phyloP scores from a whole-genome alignment of 2,797 vertebrate genomes.

The Chloroceryle inda region DNA sequence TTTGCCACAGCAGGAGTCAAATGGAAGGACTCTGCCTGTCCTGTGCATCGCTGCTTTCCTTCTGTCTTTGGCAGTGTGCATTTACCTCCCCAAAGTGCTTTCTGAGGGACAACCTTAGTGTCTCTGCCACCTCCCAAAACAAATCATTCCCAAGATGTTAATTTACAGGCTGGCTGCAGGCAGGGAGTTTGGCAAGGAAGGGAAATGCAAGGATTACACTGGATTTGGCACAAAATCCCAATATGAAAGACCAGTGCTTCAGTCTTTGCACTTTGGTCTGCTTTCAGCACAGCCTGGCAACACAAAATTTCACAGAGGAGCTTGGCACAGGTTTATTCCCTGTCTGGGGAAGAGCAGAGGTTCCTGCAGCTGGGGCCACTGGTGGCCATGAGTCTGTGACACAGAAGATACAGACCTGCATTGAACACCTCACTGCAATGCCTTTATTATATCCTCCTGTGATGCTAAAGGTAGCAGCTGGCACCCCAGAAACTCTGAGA shows the following conservation, averaged over 20 bases:
- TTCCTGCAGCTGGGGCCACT: neutral
- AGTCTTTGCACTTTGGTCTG: neutral
- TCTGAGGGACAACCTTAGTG: accelerated
- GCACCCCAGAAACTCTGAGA: neutral
- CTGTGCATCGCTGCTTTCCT: neutral
- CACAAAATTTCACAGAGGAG: neutral
- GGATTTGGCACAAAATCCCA: neutral
- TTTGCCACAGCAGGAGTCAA: neutral
- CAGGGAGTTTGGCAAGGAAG: neutral
- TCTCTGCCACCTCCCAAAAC: neutral
- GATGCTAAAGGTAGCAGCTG: neutral
- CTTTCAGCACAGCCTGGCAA: neutral
- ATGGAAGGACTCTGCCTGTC: neutral
- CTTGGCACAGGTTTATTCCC: neutral
- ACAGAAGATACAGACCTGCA: neutral
- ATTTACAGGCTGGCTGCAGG: neutral
- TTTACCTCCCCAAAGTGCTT: neutral
- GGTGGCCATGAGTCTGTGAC: neutral
- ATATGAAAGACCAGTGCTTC: neutral
- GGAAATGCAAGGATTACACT: neutral
- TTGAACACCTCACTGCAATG: neutral
- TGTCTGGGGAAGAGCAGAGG: neutral
- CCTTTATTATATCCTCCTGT: neutral
- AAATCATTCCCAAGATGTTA: neutral
- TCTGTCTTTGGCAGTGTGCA: neutral